A percentile compares a stretch with the other conserved stretches of the same genome.
phyloP scores from a whole-genome alignment of 2,888 invertebrate genomes.

The Cacoxenus indagator region DNA sequence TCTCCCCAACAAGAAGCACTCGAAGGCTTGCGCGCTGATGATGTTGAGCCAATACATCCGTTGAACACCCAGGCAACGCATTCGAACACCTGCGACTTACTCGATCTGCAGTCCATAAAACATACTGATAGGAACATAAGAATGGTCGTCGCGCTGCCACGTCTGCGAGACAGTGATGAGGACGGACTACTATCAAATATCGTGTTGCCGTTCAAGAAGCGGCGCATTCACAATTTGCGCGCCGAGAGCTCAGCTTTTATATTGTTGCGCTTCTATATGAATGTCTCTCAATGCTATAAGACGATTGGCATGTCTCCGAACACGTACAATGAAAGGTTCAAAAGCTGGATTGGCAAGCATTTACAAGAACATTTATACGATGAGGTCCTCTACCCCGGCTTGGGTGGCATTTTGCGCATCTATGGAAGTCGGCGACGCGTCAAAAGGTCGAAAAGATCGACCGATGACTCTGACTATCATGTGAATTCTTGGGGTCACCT shows the following conservation, averaged over 20 bases:
- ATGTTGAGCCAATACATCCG: slow-evolving; percentile 49
- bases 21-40: slow-evolving; percentile 37
- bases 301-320: slow-evolving; percentile 48
- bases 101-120: slow-evolving; percentile 44
- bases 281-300: slow-evolving; percentile 55
- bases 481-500: too few species aligned
- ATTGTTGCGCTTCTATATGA: slow-evolving; percentile 55
- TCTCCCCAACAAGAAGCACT: slow-evolving; percentile 46
- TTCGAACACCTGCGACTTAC: slow-evolving; percentile 47
- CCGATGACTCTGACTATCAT: too few species aligned
- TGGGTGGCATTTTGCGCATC: slow-evolving; percentile 59
- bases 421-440: slow-evolving; percentile 46
- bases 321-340: slow-evolving; percentile 53
- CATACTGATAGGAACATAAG: slow-evolving; percentile 42
- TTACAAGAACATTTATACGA: slow-evolving; percentile 54
- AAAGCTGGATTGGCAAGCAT: slow-evolving; percentile 53
- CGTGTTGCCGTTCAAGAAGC: slow-evolving; percentile 58
- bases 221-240: slow-evolving; percentile 51
- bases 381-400: slow-evolving; percentile 58
- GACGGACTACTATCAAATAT: slow-evolving; percentile 50
- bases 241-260: slow-evolving; percentile 51
- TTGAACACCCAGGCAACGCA: slow-evolving; percentile 10
- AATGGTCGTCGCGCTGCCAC: slow-evolving; percentile 59
- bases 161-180: slow-evolving; percentile 45
- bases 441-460: slow-evolving; percentile 28